A percentile compares a stretch with the other conserved stretches of the same genome.
These are phyloP conservation scores for Paramuricea clavata DNA, from an alignment of 92 coral and sea anemone species.

Conservation along the genomic window DNA sequence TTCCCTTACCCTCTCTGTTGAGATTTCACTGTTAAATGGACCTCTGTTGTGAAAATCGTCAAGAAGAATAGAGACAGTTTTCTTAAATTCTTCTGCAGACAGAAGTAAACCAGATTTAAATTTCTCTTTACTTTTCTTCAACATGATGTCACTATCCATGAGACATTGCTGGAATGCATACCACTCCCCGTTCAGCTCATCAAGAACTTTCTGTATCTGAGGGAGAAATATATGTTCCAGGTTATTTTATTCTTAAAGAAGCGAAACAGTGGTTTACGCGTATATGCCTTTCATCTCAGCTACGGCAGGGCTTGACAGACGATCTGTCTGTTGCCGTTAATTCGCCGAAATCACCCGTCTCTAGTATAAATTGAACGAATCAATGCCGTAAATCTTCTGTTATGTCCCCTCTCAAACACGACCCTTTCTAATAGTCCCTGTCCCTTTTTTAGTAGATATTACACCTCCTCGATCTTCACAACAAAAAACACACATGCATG, in stretches of 20 bases:
- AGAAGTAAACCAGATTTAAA: conserved; percentile 95
- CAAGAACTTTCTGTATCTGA: conserved; percentile 95
- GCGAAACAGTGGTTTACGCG: neutral
- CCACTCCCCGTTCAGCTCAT: conserved; percentile 96
- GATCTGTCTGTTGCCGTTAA: neutral
- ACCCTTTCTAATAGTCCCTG: too few species aligned
- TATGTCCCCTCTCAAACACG: too few species aligned
- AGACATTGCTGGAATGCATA: conserved; percentile 98
- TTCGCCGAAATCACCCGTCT: neutral
- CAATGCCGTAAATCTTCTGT: too few species aligned
- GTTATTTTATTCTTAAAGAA: too few species aligned
- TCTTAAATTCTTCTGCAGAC: conserved; percentile 98
- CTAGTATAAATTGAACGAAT: too few species aligned
- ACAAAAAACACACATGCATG: too few species aligned
- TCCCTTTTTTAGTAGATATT: too few species aligned
- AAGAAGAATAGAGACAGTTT: conserved; percentile 82
- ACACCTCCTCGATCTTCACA: too few species aligned
- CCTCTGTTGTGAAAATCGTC: conserved; percentile 95
- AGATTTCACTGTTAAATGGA: conserved; percentile 85
- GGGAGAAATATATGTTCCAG: neutral
- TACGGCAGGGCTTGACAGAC: neutral
- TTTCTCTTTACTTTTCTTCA: conserved; percentile 99
- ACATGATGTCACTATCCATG: conserved; percentile 95
- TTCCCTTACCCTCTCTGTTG: conserved; percentile 88
- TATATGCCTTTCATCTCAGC: neutral